These are phyloP conservation scores for Scaptomyza pallida DNA, from an alignment of 1,140 invertebrate species.

Conservation along the genomic window DNA sequence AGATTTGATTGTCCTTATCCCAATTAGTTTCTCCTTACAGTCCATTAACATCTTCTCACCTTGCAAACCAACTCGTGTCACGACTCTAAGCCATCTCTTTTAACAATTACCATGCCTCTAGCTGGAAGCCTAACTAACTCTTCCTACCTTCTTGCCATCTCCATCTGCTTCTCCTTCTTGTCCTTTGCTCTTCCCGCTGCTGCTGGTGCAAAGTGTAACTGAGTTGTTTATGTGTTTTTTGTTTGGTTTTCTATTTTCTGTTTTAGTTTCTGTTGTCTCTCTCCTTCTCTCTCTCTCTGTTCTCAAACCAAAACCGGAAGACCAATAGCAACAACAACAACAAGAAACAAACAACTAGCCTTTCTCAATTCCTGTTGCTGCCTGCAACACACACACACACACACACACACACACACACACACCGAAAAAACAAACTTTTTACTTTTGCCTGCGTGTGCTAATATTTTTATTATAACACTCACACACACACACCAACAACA, in stretches of 20 bases:
- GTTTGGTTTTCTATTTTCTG: conserved; percentile 28
- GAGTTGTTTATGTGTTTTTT: conserved; percentile 74
- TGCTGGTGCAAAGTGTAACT: conserved; percentile 64
- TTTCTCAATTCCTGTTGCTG: too few species aligned
- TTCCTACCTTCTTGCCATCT: background rate
- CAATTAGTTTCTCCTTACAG: too few species aligned
- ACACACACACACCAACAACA: background rate
- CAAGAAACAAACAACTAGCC: background rate
- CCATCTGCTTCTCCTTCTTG: too few species aligned
- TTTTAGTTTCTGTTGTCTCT: conserved; percentile 25
- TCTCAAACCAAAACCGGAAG: conserved; percentile 21
- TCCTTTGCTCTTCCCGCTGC: background rate
- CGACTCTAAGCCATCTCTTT: too few species aligned
- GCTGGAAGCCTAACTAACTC: background rate
- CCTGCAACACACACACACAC: too few species aligned
- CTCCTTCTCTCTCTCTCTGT: background rate
- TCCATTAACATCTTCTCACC: too few species aligned
- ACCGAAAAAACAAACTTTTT: conserved; percentile 31
- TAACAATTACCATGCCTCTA: background rate
- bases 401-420: too few species aligned
- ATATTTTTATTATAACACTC: conserved; percentile 55
- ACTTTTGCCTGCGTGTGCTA: conserved; percentile 64
- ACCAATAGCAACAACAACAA: conserved; percentile 12
- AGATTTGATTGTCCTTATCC: too few species aligned
- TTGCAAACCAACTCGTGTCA: too few species aligned